phyloP scores from a whole-genome alignment of 2,888 invertebrate species.

The Chloroclysta siterata region DNA sequence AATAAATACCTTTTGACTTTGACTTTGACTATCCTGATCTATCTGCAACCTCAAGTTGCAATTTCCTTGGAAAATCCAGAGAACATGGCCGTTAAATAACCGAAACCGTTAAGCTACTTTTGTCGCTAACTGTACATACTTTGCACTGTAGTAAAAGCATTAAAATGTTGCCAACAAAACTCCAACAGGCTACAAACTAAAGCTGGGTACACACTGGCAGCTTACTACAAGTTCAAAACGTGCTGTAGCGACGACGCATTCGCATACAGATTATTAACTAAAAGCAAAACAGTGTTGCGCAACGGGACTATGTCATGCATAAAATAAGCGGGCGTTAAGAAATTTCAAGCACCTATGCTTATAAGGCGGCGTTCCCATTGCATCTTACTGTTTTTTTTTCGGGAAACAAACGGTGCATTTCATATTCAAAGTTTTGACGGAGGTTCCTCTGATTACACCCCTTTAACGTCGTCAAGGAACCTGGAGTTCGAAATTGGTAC shows the following conservation, averaged over 20 bases:
- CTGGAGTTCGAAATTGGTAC: no score
- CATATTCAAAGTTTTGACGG: no score
- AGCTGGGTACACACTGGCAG: constrained; percentile 1
- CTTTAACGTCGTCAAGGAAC: no score
- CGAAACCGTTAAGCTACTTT: no score
- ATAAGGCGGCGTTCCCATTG: constrained; percentile 11
- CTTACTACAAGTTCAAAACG: constrained; percentile 33
- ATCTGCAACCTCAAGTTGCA: no score
- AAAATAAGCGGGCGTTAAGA: constrained; percentile 60
- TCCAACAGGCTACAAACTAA: constrained; percentile 8
- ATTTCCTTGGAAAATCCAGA: no score
- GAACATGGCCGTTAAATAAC: no score
- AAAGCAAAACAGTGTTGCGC: constrained; percentile 70
- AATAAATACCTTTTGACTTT: no score
- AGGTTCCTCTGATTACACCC: no score
- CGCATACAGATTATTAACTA: constrained; percentile 62
- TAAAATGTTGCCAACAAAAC: constrained; percentile 9
- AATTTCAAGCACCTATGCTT: constrained; percentile 45
- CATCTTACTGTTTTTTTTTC: neutral
- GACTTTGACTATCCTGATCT: no score
- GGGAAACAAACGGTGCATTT: no score
- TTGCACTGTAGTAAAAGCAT: neutral
- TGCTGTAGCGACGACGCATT: constrained; percentile 28
- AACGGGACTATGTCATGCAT: constrained; percentile 58
- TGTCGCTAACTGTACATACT: neutral